A percentile compares a stretch with the other conserved stretches of the same genome.
Conservation (phyloP, 2,113 vertebrate genomes). For the Paralichthys olivaceus region DNA sequence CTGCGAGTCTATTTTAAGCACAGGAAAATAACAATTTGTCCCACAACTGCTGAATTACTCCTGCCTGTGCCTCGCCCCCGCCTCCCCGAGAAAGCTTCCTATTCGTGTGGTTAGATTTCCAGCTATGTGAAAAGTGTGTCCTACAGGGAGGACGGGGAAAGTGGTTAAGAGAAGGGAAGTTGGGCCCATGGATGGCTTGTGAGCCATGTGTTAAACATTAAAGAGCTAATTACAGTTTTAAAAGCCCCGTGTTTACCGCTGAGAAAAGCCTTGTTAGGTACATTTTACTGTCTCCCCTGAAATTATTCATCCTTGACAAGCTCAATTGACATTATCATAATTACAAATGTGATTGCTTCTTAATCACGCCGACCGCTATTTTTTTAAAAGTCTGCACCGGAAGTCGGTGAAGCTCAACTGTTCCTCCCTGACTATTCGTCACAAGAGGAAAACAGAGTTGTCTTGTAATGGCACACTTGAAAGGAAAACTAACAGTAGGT, state of each 20-base stretch:
- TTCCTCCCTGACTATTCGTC: conserved; percentile 59
- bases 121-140: conserved; percentile 77
- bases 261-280: conserved; percentile 81
- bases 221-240: conserved; percentile 83
- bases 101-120: conserved; percentile 78
- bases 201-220: conserved; percentile 83
- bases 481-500: conserved; percentile 31
- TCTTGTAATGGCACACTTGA: conserved; percentile 47
- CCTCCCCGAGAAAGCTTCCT: conserved; percentile 62
- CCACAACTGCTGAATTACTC: conserved; percentile 67
- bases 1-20: conserved; percentile 58
- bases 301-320: conserved; percentile 85
- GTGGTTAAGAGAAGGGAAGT: conserved; percentile 69
- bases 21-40: conserved; percentile 79
- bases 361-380: conserved; percentile 65
- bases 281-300: conserved; percentile 83
- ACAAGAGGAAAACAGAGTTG: conserved; percentile 60
- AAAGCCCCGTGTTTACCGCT: conserved; percentile 80
- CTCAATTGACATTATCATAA: conserved; percentile 83
- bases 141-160: conserved; percentile 66
- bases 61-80: conserved; percentile 42
- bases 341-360: conserved; percentile 78
- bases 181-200: conserved; percentile 68
- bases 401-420: conserved; percentile 54
- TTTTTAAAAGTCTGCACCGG: conserved; percentile 63